Evolutionary conservation across 2,797 vertebrate genomes (phyloP), one percentile per base, ranked within the genome.

Genomic region (Ara ararauna): DNA sequence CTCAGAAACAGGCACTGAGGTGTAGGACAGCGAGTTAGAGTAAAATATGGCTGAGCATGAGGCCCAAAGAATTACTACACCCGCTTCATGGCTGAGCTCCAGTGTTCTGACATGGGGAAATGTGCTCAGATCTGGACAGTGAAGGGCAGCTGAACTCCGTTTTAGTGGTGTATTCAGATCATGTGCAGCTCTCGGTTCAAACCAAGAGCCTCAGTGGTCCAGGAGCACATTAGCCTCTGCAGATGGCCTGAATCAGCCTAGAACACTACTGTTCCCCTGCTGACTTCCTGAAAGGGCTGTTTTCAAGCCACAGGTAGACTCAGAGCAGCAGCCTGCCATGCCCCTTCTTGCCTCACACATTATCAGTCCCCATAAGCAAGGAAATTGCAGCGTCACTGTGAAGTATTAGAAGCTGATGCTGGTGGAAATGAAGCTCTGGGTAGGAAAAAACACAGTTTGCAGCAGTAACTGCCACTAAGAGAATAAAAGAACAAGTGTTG

Each of bases 11-110:
- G 21, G 44, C 65, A 48, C 22, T 23, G 17, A 81, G 53, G 48
- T 42, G 66, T 8, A 72, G 77, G 58, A 79, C 74, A 60, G 80
- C 53, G 66, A 86, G 42, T 58, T 93, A n/a, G 23, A 72, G 86
- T 93, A 90, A 93, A 95, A 96, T 66, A 68, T 18, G 30, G 34
- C 62, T 78, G 65, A 90, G 72, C 53, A 81, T 83, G 62, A n/a
- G 47, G 44, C 85, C 65, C 64, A 13, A 54, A 80, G 85, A 74
- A 91, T 92, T 42, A 80, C 79, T 85, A 44, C 73, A 20, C 26
- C n/a, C 70, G 21, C 73, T 88, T 78, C 45, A 50, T 70, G 87
- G 70, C 87, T 66, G 64, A 0, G 4, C 88, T 91, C 48, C 83
- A 72, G 45, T 7, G 24, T 58, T 82, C 87, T 78, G 93, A 86